A percentile compares a stretch with the other conserved stretches of the same genome.
Evolutionary conservation across 2,888 invertebrate species (phyloP).

Genomic region (Serripes groenlandicus): DNA sequence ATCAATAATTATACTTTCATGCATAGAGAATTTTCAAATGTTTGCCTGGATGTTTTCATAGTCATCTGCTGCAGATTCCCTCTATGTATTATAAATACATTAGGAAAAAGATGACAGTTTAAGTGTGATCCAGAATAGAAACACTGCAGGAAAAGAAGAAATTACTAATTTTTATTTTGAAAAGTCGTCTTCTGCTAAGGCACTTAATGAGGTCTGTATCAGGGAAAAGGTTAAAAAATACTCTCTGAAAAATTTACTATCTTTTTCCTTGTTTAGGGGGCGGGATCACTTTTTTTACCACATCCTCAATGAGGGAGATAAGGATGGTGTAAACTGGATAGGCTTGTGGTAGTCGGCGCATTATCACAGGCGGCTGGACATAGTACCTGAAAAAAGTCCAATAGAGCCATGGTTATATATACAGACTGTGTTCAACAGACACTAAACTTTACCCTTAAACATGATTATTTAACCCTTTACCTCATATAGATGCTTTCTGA

Average conservation of each 20-base stretch:
- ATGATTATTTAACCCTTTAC: too few species aligned
- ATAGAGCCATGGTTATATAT: too few species aligned
- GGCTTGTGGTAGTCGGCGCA: conserved; percentile 76
- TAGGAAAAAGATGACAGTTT: not conserved
- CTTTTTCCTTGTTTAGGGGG: conserved; percentile 24
- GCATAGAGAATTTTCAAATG: too few species aligned
- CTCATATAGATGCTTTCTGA: too few species aligned
- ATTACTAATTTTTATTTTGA: not conserved
- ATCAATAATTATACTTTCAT: too few species aligned
- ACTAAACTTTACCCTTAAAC: too few species aligned
- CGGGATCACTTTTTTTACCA: conserved; percentile 74
- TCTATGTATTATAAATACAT: too few species aligned
- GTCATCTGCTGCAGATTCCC: too few species aligned
- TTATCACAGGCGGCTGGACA: conserved; percentile 80
- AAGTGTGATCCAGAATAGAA: not conserved
- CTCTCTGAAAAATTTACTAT: not conserved
- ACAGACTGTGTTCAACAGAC: too few species aligned
- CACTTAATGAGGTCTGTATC: not conserved
- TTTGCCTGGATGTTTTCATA: too few species aligned
- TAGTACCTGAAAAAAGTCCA: conserved; percentile 84
- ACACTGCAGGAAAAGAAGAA: not conserved
- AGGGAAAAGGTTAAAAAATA: not conserved
- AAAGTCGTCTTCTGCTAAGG: not conserved
- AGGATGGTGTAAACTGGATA: conserved; percentile 79
- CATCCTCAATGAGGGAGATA: conserved; percentile 77